Base-by-base conservation (phyloP, 1,140 invertebrate species). In the Tenebrio molitor region DNA sequence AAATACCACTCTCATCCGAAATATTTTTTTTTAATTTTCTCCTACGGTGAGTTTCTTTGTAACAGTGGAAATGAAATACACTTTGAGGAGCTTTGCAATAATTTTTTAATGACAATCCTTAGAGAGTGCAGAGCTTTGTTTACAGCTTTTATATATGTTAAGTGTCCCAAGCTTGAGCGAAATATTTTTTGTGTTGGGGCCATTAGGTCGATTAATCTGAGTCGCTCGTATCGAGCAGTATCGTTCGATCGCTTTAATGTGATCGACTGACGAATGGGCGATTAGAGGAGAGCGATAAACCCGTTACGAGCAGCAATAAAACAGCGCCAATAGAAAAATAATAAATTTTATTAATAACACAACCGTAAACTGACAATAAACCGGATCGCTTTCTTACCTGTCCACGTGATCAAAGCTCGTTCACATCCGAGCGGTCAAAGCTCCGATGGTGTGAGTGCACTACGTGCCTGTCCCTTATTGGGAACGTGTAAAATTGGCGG, bases 291-390 rank as follows among this genome's bases (percentile, higher is more conserved):
- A 29, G 0, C n/a, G 50, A 58, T 58, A 29, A 29, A 58, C 10
- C 15, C 19, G 50, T 58, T 53, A 58, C 14, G 50, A 29, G 10
- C 3, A 21, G 8, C 46, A 53, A 25, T 53, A 53, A 53, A 53
- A 25, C 19, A 53, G 29, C 12, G 46, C 5, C 46, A 53, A 53
- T 53, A 53, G 46, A 29, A 53, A 53, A 33, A 58, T 58, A 25
- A 33, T 58, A 58, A 58, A 58, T 58, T 58, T 58, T 58, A 58
- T 58, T 33, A 58, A 58, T 58, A 58, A 58, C 23, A 58, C 50
- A 29, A 14, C 19, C 23, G 14, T 58, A 29, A 58, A 58, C 10
- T 25, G 10, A 2, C 19, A 2, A 25, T 58, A 29, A 58, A 58
- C 10, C n/a, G n/a, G n/a, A n/a, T n/a, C n/a, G n/a, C n/a, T n/a